phyloP scores from a whole-genome alignment of 1,140 invertebrate genomes.

The Ladona fulva region DNA sequence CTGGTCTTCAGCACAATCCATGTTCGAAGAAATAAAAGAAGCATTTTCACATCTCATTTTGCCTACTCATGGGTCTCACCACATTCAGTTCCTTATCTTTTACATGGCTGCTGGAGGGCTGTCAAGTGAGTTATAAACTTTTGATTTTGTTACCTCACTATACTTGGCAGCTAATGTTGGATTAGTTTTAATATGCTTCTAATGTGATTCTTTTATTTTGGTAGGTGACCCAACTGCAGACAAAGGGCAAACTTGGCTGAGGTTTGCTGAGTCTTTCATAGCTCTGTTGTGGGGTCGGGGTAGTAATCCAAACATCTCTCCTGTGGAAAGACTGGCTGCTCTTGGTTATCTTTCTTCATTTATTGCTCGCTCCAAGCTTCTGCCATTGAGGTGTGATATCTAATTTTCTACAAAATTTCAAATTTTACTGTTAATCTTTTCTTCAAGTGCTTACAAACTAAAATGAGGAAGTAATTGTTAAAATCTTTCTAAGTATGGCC shows the following conservation, averaged over 20 bases:
- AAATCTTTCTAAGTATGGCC: too few species aligned
- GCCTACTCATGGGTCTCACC: slow-evolving; percentile 59
- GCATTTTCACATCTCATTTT: slow-evolving; percentile 65
- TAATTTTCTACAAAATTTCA: not conserved
- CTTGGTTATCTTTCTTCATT: slow-evolving; percentile 68
- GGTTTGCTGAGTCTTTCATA: slow-evolving; percentile 57
- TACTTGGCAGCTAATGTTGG: too few species aligned
- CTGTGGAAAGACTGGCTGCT: slow-evolving; percentile 56
- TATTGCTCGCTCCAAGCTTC: slow-evolving; percentile 55
- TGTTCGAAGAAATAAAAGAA: slow-evolving; percentile 42
- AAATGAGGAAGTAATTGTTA: too few species aligned
- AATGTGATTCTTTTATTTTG: too few species aligned
- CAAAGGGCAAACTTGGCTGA: slow-evolving; percentile 22
- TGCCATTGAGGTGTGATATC: slow-evolving; percentile 48
- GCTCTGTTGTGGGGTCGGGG: slow-evolving; percentile 66
- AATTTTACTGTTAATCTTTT: too few species aligned
- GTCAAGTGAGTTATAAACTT: too few species aligned
- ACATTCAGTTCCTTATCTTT: slow-evolving; percentile 73
- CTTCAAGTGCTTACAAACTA: too few species aligned
- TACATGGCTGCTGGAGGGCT: slow-evolving; percentile 37
- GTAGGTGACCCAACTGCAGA: too few species aligned
- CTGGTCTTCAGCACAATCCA: slow-evolving; percentile 32
- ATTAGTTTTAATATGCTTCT: too few species aligned
- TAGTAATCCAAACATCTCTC: slow-evolving; percentile 50
- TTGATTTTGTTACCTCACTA: too few species aligned